Percentiles rank a stretch among this genome's conserved stretches.
phyloP scores from a whole-genome alignment of 2,888 invertebrate species.

The Macropis europaea region DNA sequence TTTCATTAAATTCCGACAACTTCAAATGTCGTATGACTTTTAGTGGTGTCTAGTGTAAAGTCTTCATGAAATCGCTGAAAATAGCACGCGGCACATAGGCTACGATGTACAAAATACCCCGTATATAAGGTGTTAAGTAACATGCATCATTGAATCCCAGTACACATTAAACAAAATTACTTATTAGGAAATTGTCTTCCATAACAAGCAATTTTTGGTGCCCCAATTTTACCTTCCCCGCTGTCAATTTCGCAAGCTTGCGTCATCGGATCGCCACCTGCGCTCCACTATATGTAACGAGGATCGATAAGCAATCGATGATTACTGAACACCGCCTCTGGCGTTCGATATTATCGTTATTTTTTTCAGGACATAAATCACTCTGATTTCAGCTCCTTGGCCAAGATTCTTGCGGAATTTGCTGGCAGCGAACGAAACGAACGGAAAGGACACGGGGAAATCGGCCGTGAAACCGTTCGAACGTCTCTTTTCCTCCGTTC shows the following conservation, averaged over 20 bases:
- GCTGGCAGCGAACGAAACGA: background rate
- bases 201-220: too few species aligned
- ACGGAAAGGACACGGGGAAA: constrained; percentile 15
- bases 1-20: too few species aligned
- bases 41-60: too few species aligned
- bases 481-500: background rate
- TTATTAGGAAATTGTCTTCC: too few species aligned
- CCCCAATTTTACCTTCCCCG: background rate
- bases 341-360: constrained; percentile 33
- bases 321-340: constrained; percentile 7
- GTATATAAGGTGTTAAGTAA: too few species aligned
- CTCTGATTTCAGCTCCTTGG: background rate
- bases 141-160: too few species aligned
- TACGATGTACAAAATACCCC: too few species aligned
- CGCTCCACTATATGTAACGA: constrained; percentile 17
- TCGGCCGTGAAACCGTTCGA: constrained; percentile 16
- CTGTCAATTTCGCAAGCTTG: background rate
- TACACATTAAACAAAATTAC: too few species aligned
- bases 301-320: constrained; percentile 34
- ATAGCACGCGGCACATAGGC: too few species aligned
- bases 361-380: constrained; percentile 38
- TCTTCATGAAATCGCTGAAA: too few species aligned
- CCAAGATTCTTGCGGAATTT: background rate
- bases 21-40: too few species aligned
- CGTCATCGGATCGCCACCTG: constrained; percentile 13